Percentiles rank a stretch among this genome's conserved stretches.
These are phyloP conservation scores for Tyria jacobaeae DNA, from an alignment of 2,888 invertebrate species.

Conservation along the genomic window DNA sequence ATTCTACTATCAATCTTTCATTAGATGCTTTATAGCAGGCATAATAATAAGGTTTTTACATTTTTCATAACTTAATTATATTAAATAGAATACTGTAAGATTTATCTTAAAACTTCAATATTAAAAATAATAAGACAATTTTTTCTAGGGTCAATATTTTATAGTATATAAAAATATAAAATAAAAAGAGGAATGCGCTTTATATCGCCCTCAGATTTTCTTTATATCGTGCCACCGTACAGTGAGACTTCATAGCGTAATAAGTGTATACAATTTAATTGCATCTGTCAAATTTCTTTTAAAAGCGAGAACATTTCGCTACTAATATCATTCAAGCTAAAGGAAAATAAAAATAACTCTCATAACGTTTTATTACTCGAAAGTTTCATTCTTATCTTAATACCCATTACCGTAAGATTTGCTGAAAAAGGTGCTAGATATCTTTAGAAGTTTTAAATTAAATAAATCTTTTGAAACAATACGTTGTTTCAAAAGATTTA, in stretches of 20 bases:
- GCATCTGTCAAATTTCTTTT: conserved; percentile 30
- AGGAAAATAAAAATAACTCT: conserved; percentile 16
- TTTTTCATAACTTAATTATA: too few relatives aligned
- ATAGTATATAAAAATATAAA: not conserved
- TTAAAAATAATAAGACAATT: not conserved
- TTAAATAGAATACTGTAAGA: too few relatives aligned
- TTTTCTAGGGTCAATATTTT: too few relatives aligned
- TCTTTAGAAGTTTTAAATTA: not conserved
- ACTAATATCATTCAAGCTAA: conserved; percentile 23
- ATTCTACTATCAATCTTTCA: too few relatives aligned
- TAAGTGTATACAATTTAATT: conserved; percentile 30
- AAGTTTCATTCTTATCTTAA: conserved; percentile 20
- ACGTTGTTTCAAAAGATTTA: too few relatives aligned
- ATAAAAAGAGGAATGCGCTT: not conserved
- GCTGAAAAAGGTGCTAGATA: not conserved
- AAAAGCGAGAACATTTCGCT: conserved; percentile 13
- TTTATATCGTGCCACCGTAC: conserved; percentile 18
- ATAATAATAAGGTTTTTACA: too few relatives aligned
- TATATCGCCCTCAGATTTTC: not conserved
- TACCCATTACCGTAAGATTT: not conserved
- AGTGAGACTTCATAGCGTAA: conserved; percentile 23
- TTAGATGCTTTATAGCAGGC: too few relatives aligned
- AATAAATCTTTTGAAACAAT: too few relatives aligned
- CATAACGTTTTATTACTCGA: conserved; percentile 17
- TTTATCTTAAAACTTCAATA: too few relatives aligned